phyloP scores from a whole-genome alignment of 1,140 invertebrate species.

The Cotesia chilonis region DNA sequence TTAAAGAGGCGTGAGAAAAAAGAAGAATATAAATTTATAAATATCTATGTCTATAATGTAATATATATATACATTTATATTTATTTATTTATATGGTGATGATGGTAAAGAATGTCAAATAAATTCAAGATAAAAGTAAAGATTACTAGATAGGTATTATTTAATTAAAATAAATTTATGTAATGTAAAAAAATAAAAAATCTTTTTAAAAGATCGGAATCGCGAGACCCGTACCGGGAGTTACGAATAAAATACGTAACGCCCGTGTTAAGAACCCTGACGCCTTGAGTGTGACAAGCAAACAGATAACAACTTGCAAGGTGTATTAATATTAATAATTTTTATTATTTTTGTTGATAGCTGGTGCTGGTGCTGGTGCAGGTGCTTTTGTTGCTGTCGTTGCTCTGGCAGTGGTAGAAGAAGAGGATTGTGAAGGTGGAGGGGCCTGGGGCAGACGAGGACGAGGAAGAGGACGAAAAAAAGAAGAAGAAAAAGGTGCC shows the following conservation, averaged over 20 bases:
- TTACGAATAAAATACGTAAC: background rate
- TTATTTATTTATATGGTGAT: too few species aligned
- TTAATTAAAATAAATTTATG: too few species aligned
- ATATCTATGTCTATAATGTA: too few species aligned
- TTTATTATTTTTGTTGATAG: too few species aligned
- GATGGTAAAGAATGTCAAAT: too few species aligned
- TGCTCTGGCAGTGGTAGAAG: constrained; percentile 32
- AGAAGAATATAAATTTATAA: too few species aligned
- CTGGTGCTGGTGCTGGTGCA: constrained; percentile 6
- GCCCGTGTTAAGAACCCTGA: background rate
- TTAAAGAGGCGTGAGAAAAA: too few species aligned
- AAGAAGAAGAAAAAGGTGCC: constrained; percentile 27
- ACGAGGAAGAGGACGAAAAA: constrained; percentile 41
- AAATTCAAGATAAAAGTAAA: too few species aligned
- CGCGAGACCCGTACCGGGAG: background rate
- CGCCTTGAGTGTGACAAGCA: constrained; percentile 8
- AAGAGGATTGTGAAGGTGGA: constrained; percentile 31
- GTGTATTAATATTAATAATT: constrained; percentile 8
- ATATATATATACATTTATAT: too few species aligned
- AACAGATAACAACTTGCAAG: constrained; percentile 1
- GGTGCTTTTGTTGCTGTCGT: constrained; percentile 23
- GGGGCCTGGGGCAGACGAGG: constrained; percentile 36
- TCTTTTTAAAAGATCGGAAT: background rate
- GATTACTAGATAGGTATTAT: too few species aligned
- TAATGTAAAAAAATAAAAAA: too few species aligned